Conservation (phyloP, 2,888 invertebrate species). For the Heliconius erato region DNA sequence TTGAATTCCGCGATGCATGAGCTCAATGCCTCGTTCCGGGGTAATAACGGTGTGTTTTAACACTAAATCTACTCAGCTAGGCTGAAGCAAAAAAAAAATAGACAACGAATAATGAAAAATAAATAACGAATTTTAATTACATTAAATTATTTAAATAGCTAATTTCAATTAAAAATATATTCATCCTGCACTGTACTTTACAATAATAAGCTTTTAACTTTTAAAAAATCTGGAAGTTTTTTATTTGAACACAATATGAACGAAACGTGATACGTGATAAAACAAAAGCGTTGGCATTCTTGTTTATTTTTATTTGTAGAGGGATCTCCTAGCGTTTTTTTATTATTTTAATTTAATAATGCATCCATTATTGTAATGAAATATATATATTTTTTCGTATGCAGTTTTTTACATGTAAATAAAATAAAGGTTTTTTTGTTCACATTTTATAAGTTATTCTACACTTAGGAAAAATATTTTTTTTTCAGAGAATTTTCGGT, state of each 20-base stretch:
- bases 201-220: constrained; percentile 40
- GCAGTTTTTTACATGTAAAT: not conserved
- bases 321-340: constrained; percentile 10
- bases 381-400: not conserved
- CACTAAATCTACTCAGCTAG: too few relatives aligned
- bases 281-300: constrained; percentile 39
- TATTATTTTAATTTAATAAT: not conserved
- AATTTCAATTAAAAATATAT: not conserved
- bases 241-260: constrained; percentile 36
- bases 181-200: constrained; percentile 35
- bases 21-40: too few relatives aligned
- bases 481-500: too few relatives aligned
- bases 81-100: too few relatives aligned
- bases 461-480: too few relatives aligned
- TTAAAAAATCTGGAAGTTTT: constrained; percentile 39
- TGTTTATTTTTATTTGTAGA: constrained; percentile 28
- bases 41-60: too few relatives aligned
- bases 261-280: constrained; percentile 43
- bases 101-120: too few relatives aligned
- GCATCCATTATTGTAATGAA: not conserved
- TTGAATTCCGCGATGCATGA: too few relatives aligned
- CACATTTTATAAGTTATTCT: not conserved
- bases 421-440: not conserved
- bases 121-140: too few relatives aligned
- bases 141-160: not conserved